phyloP scores from a whole-genome alignment of 2,113 vertebrate species.

The Hemicordylus capensis region DNA sequence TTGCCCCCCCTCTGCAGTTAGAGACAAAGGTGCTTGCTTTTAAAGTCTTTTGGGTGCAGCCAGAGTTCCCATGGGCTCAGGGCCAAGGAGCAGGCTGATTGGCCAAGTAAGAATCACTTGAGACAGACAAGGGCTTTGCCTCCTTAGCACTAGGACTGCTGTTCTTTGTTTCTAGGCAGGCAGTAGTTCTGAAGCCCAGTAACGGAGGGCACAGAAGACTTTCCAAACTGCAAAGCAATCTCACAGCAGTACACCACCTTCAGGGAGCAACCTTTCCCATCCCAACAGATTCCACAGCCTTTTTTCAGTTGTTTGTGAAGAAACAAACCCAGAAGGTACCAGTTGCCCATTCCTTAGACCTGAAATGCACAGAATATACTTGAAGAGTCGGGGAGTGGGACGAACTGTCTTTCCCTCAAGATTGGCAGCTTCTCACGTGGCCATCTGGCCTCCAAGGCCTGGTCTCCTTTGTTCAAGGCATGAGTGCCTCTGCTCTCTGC shows the following conservation, averaged over 20 bases:
- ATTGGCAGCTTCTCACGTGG: not conserved
- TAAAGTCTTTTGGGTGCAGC: not conserved
- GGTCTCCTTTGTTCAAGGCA: not conserved
- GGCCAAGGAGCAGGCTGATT: not conserved
- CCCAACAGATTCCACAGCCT: not conserved
- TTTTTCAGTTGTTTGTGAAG: too few species aligned
- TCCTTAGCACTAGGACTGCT: not conserved
- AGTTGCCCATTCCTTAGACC: not conserved
- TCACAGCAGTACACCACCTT: too few species aligned
- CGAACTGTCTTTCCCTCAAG: not conserved
- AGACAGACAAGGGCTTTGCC: not conserved
- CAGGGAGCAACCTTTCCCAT: too few species aligned
- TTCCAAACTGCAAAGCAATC: not conserved
- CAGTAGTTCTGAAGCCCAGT: not conserved
- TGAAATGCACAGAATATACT: not conserved
- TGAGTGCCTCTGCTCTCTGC: not conserved
- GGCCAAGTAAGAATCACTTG: not conserved
- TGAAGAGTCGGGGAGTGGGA: not conserved
- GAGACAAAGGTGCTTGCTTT: not conserved
- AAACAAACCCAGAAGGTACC: not conserved
- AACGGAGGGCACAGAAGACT: not conserved
- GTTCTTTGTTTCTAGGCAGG: not conserved
- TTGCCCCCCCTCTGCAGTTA: not conserved
- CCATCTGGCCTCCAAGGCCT: not conserved
- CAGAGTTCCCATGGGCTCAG: too few species aligned